Evolutionary conservation across 2,797 vertebrate species (phyloP).

Genomic region (Mionectes olivaceus): DNA sequence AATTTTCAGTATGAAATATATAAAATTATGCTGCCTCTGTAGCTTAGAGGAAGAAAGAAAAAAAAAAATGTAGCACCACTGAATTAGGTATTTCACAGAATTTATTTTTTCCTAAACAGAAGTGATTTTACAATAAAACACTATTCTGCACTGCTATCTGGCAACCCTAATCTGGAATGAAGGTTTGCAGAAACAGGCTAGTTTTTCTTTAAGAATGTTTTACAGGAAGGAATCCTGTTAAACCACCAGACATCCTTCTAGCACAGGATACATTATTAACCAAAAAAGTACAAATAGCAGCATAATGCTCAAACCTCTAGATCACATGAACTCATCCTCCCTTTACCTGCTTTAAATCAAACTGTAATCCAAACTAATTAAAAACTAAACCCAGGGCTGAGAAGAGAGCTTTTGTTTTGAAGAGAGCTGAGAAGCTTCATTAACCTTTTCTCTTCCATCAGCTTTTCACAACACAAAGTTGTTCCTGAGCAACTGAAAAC

Average conservation of each 20-base stretch:
- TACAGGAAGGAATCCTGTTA: constrained; percentile 14
- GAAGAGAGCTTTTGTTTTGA: constrained; percentile 61
- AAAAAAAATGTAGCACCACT: background rate
- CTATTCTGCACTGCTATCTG: background rate
- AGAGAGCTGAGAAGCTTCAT: constrained; percentile 54
- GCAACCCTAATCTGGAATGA: background rate
- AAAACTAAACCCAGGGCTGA: constrained; percentile 65
- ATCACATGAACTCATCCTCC: constrained; percentile 56
- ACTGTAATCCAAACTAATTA: constrained; percentile 76
- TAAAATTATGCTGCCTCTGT: constrained; percentile 37
- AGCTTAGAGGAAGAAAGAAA: constrained; percentile 16
- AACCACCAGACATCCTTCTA: background rate
- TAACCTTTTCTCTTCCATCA: constrained; percentile 66
- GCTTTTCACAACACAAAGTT: constrained; percentile 19
- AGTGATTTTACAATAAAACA: constrained; percentile 31
- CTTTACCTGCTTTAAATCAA: constrained; percentile 55
- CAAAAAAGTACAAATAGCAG: constrained; percentile 43
- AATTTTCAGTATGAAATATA: constrained; percentile 48
- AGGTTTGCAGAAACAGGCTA: background rate
- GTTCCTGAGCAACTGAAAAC: constrained; percentile 21
- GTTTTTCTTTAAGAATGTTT: background rate
- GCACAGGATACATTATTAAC: constrained; percentile 43
- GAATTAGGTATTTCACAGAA: background rate
- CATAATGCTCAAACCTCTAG: constrained; percentile 41
- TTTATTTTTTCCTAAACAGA: constrained; percentile 44